phyloP scores from a whole-genome alignment of 2,888 invertebrate species.

The Hipparchia sbordonii region DNA sequence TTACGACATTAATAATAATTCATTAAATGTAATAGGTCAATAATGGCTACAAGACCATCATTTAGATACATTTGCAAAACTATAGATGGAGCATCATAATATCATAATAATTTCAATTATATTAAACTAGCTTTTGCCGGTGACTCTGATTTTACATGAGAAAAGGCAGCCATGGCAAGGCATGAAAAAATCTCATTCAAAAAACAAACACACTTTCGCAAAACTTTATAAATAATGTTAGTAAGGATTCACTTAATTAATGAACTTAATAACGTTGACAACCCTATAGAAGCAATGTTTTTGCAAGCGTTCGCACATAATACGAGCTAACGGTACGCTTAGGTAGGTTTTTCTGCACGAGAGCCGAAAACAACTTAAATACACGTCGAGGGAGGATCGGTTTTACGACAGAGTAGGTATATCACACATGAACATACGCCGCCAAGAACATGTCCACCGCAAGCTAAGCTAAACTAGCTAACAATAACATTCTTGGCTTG shows the following conservation, averaged over 20 bases:
- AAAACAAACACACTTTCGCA: too few species aligned
- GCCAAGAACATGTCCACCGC: neutral
- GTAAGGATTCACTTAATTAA: neutral
- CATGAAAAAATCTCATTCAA: too few species aligned
- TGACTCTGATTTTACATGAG: too few species aligned
- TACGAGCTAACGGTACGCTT: constrained; percentile 57
- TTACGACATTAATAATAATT: neutral
- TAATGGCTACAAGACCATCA: neutral
- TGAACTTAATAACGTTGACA: neutral
- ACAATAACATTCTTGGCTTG: neutral
- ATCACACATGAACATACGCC: neutral
- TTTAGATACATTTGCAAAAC: neutral
- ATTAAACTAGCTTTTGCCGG: too few species aligned
- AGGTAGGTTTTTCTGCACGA: constrained; percentile 44
- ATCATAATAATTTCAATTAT: too few species aligned
- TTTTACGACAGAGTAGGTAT: constrained; percentile 24
- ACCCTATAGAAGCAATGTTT: constrained; percentile 47
- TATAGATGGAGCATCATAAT: neutral
- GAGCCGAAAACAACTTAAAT: constrained; percentile 39
- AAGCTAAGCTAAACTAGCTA: neutral
- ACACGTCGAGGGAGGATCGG: constrained; percentile 10
- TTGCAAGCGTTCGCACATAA: constrained; percentile 56
- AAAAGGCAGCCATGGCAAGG: too few species aligned
- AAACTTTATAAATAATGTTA: too few species aligned
- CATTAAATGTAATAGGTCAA: neutral